Evolutionary conservation across 2,797 vertebrate genomes (phyloP).

Genomic region (Thaleichthys pacificus): DNA sequence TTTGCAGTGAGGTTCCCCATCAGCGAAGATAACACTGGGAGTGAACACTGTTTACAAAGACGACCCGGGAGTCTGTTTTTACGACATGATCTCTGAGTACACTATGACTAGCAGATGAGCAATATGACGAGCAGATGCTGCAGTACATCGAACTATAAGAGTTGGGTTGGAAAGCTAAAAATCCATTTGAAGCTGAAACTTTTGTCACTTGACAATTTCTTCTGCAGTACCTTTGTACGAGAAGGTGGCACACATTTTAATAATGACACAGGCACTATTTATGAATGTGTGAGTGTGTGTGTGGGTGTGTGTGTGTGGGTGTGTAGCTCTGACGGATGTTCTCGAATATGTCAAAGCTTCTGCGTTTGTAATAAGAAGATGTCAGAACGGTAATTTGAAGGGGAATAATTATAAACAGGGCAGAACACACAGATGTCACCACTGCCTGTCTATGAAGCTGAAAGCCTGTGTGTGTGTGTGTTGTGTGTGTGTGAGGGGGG

Average conservation of each 20-base stretch:
- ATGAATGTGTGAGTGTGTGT: not conserved
- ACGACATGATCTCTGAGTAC: no score
- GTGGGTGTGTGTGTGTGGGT: not conserved
- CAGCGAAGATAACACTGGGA: not conserved
- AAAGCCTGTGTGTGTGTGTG: not conserved
- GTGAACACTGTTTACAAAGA: not conserved
- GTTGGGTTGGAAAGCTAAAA: not conserved
- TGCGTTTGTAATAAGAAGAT: conserved; percentile 49
- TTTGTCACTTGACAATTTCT: not conserved
- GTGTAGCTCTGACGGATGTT: not conserved
- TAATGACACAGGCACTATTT: not conserved
- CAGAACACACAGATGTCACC: conserved; percentile 44
- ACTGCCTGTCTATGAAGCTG: conserved; percentile 31
- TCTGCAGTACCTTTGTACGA: not conserved
- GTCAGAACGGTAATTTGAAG: conserved; percentile 42
- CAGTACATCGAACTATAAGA: not conserved
- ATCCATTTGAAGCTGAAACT: not conserved
- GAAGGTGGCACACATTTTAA: not conserved
- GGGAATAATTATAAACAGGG: conserved; percentile 51
- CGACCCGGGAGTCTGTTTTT: no score
- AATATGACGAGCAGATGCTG: not conserved
- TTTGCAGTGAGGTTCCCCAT: not conserved
- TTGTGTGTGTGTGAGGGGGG: not conserved
- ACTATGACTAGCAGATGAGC: no score
- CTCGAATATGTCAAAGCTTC: not conserved